Evolutionary conservation across 2,888 invertebrate genomes (phyloP), one percentile per base, ranked within the genome.

Genomic region (Pyralis farinalis): DNA sequence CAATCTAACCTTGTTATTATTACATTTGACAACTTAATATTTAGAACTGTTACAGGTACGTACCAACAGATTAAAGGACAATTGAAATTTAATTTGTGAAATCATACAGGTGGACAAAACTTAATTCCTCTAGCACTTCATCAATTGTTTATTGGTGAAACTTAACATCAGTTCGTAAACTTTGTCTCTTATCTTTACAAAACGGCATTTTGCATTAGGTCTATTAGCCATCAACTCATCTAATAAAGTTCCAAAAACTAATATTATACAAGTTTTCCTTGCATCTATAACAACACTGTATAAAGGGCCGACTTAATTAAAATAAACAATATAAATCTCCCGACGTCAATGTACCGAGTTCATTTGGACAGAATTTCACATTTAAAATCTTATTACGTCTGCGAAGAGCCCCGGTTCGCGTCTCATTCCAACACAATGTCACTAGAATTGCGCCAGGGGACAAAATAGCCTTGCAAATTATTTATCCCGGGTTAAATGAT

Each of bases 361-460:
- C 69, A 73, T 79, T 79, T 72, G 62, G 63, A 67, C 62, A 65
- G 68, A 74, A 72, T 65, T 71, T 63, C 72, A 68, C 78, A 73
- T 80, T 79, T 73, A 75, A 78, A 80, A 77, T 77, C 71, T 79
- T 82, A 82, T 82, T 82, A 73, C 71, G 47, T 32, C 39, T 34
- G 49, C 53, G 53, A 52, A 36, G 25, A 47, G 46, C 48, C 54
- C 49, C 52, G 57, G 61, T 60, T 55, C 43, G 49, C 46, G 49
- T 43, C 45, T 55, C 71, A 63, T 67, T 72, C 53, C 68, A 47
- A 45, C 43, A 58, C 58, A 53, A 61, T 63, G 56, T 63, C 52
- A 55, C 55, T 58, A 60, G 67, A 77, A 77, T 79, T 70, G 71
- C 71, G 54, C 57, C 53, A 51, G 53, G 53, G 60, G 64, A 68